These are phyloP conservation scores for Cyaniris semiargus DNA, from an alignment of 2,888 invertebrate species.

Conservation along the genomic window DNA sequence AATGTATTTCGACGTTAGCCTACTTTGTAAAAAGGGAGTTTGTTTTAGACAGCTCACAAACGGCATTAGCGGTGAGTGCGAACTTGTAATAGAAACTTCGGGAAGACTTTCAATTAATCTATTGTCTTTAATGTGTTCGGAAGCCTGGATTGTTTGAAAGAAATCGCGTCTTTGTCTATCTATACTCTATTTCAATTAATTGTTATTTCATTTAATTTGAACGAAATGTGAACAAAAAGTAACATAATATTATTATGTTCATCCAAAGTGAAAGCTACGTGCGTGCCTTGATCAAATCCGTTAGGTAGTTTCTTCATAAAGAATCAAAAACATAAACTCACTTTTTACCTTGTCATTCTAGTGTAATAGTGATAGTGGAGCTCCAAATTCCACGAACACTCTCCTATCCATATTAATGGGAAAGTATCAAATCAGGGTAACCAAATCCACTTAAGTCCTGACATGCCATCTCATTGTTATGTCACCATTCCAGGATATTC, in stretches of 20 bases:
- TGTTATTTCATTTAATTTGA: no score
- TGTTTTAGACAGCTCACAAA: slow-evolving; percentile 41
- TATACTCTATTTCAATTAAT: not conserved
- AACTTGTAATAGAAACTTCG: slow-evolving; percentile 35
- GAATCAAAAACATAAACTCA: no score
- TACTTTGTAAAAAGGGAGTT: slow-evolving; percentile 45
- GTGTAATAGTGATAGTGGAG: not conserved
- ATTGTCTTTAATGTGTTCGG: slow-evolving; percentile 22
- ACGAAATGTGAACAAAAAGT: no score
- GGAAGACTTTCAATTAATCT: slow-evolving; percentile 25
- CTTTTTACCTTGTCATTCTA: not conserved
- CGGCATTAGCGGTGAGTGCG: slow-evolving; percentile 41
- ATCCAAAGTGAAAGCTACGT: no score
- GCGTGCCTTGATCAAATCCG: no score
- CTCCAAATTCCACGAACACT: not conserved
- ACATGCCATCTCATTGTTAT: slow-evolving; percentile 29
- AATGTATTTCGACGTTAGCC: slow-evolving; percentile 60
- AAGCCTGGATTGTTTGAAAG: not conserved
- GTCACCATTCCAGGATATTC: slow-evolving; percentile 36
- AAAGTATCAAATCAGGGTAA: slow-evolving; percentile 5
- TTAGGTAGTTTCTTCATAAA: no score
- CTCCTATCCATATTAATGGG: not conserved
- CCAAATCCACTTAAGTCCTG: slow-evolving; percentile 24
- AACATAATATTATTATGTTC: no score
- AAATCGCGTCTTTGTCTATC: not conserved